These are phyloP conservation scores for Coregonus ussuriensis DNA, from an alignment of 2,797 vertebrate species.

Conservation along the genomic window DNA sequence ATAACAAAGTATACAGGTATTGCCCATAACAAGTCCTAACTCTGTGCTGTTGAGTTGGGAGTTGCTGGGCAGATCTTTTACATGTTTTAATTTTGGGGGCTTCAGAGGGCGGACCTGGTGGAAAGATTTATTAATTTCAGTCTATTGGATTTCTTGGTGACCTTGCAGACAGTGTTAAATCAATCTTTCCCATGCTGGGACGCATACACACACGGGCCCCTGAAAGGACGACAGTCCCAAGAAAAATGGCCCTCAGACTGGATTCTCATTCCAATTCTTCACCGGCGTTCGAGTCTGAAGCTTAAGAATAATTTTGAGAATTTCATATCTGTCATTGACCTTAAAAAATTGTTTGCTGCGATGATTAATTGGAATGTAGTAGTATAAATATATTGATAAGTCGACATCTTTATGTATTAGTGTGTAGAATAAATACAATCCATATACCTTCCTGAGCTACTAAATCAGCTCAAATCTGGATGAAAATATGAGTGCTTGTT, in stretches of 20 bases:
- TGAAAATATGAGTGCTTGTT: too few species aligned
- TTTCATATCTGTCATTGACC: not conserved
- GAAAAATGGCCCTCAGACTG: conserved; percentile 20
- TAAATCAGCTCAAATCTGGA: not conserved
- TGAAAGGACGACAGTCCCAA: not conserved
- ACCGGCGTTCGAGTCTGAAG: not conserved
- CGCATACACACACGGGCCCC: not conserved
- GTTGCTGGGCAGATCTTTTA: conserved; percentile 7
- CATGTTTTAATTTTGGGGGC: conserved; percentile 24
- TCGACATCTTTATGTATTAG: not conserved
- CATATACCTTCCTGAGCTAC: not conserved
- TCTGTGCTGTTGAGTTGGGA: not conserved
- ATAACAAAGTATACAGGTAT: too few species aligned
- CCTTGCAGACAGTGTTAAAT: conserved; percentile 28
- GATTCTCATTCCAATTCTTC: conserved; percentile 24
- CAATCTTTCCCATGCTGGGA: conserved; percentile 18
- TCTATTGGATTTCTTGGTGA: conserved; percentile 21
- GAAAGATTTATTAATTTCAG: conserved; percentile 29
- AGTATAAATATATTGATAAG: not conserved
- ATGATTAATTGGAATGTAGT: not conserved
- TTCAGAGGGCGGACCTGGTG: conserved; percentile 11
- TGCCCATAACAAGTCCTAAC: not conserved
- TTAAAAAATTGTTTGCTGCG: not conserved
- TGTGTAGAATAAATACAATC: not conserved
- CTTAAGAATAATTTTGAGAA: not conserved